A percentile compares a stretch with the other conserved stretches of the same genome.
These are phyloP conservation scores for Bubo blakistoni DNA, from an alignment of 2,113 vertebrate genomes.

Conservation along the genomic window DNA sequence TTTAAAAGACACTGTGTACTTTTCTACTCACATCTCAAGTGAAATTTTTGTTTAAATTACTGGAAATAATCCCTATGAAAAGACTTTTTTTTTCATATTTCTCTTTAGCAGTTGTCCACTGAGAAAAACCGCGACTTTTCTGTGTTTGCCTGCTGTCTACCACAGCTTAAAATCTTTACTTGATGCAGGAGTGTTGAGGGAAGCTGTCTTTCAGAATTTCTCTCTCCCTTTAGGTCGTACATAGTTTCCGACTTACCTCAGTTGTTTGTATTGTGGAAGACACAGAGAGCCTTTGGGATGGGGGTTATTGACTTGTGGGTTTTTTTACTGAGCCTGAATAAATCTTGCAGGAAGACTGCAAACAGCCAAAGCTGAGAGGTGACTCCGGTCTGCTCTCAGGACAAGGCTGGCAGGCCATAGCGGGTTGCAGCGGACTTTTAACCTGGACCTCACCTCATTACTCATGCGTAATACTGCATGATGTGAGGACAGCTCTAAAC, in stretches of 20 bases:
- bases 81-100: not conserved
- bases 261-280: not conserved
- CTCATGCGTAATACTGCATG: rapidly evolving
- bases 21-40: not conserved
- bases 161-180: not conserved
- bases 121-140: not conserved
- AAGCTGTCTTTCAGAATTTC: not conserved
- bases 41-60: not conserved
- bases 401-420: not conserved
- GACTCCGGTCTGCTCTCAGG: not conserved
- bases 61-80: not conserved
- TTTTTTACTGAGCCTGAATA: not conserved
- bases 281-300: not conserved
- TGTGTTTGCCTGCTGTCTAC: not conserved
- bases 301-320: not conserved
- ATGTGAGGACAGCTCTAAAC: not conserved
- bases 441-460: not conserved
- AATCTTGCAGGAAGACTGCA: not conserved
- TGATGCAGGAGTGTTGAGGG: not conserved
- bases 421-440: not conserved
- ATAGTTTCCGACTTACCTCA: not conserved
- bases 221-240: not conserved
- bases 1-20: rapidly evolving
- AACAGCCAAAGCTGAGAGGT: not conserved
- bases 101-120: not conserved